Evolutionary conservation across 2,888 invertebrate species (phyloP), one percentile per base, ranked within the genome.

Genomic region (Cephus sareptanus): DNA sequence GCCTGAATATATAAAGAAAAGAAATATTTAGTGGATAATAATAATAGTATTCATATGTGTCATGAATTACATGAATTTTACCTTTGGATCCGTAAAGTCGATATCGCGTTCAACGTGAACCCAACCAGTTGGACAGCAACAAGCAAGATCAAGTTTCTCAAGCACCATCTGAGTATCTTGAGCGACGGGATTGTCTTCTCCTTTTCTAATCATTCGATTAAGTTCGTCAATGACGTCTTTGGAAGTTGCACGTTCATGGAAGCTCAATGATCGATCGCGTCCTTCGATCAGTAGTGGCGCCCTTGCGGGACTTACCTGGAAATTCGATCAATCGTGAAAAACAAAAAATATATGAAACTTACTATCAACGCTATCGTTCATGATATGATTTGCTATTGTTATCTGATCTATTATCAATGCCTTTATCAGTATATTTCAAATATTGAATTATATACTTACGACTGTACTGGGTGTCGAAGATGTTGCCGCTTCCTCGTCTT

Each of bases 21-120:
- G 30, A 77, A 34, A 75, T 75, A 79, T 71, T 75, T 69, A 73
- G 82, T 75, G 77, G 69, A 23, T 74, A 34, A 40, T 69, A 56
- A 73, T 56, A 76, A 71, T 77, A 75, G 4, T 15, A 23, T 1
- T 11, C 11, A n/a, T 9, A 77, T 30, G 13, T 31, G 3, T 23
- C 37, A 15, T 35, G 3, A 71, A 75, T 15, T n/a, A 11, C 3
- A 35, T 6, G 23, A 30, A 34, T 35, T 31, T 11, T 91, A 96
- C 96, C 94, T 96, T 96, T 15, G 96, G 96, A 92, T 96, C 96
- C 84, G 94, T 95, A 87, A 96, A 94, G 92, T 96, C 96, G 81
- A 96, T 95, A 87, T 96, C 95, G 81, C 94, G 94, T 87, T 96
- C 96, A 69, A 96, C 95, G 88, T 96, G 96, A 80, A 96, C 94